Base-by-base conservation (phyloP, 64 coral and sea anemone species). In the Montipora sp. region DNA sequence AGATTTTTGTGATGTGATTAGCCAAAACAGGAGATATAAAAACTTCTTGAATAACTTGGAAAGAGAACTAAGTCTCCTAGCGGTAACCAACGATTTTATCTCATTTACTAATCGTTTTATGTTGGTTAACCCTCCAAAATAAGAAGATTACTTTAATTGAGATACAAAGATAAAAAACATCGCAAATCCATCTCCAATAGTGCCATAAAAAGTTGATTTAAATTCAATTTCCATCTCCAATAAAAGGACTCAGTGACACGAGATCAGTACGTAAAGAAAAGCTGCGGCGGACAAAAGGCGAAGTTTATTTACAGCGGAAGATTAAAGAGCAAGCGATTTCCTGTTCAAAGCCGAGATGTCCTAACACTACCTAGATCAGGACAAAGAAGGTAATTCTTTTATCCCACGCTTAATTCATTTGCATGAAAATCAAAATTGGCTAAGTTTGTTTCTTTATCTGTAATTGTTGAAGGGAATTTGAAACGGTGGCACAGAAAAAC, bases 351-450 rank as follows among this genome's bases (percentile, higher is more conserved):
- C 82, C n/a, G 68, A 71, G 68, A 47, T 48, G 82, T 85, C 63
- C 59, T 71, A 69, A 85, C 63, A 85, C 82, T 85, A 50, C 46
- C 48, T 13, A 67, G 45, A 16, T 47, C 15, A 85, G 63, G 8
- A 85, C 82, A 85, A 85, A 49, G 47, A 70, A 85, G 71, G 44
- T 85, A 85, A 70, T 85, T 85, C 47, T 24, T 51, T 13, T 5
- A 51, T 66, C 93, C 93, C 93, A 94, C 93, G 93, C 93, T 75
- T 78, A 2, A 83, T 7, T 20, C 20, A 94, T 94, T 94, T 85
- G 89, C 93, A 94, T 94, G 93, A 94, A 83, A 94, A 94, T 94
- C 88, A 83, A 59, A 36, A 58, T 14, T 59, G 80, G 66, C 87
- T 23, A 76, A 12, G 8, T 76, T 75, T 84, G 67, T 77, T 55